These are phyloP conservation scores for Agriopis marginaria DNA, from an alignment of 2,888 invertebrate species.

Conservation along the genomic window DNA sequence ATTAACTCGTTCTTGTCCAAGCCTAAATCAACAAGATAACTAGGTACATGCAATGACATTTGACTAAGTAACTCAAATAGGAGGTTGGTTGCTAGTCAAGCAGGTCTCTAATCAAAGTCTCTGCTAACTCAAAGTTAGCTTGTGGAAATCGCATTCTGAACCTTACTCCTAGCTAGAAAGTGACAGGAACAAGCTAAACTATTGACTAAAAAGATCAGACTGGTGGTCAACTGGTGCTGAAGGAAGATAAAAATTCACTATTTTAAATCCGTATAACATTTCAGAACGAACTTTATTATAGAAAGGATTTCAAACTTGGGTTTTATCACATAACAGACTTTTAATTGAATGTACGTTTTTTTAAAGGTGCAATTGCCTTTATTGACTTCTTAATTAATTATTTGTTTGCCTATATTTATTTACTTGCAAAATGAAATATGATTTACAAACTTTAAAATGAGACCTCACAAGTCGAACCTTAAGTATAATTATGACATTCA, in stretches of 20 bases:
- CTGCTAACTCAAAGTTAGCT: constrained; percentile 43
- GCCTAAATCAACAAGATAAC: constrained; percentile 24
- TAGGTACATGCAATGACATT: constrained; percentile 38
- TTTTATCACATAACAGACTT: not conserved
- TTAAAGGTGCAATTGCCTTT: no score
- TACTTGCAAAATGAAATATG: no score
- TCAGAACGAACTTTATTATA: not conserved
- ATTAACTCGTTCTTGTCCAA: constrained; percentile 3
- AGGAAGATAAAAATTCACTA: not conserved
- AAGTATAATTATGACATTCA: no score
- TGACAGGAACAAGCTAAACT: constrained; percentile 4
- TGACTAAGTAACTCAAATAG: constrained; percentile 39
- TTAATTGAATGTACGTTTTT: no score
- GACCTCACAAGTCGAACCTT: no score
- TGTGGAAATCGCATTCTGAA: constrained; percentile 38
- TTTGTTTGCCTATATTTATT: no score
- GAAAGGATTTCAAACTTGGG: not conserved
- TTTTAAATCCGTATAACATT: not conserved
- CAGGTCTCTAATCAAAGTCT: constrained; percentile 48
- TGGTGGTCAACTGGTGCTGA: not conserved
- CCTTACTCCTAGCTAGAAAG: constrained; percentile 19
- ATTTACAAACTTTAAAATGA: no score
- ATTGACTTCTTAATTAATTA: no score
- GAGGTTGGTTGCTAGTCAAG: constrained; percentile 37
- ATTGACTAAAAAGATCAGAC: constrained; percentile 1